phyloP scores from a whole-genome alignment of 2,113 vertebrate genomes.

The Pluvianellus socialis region DNA sequence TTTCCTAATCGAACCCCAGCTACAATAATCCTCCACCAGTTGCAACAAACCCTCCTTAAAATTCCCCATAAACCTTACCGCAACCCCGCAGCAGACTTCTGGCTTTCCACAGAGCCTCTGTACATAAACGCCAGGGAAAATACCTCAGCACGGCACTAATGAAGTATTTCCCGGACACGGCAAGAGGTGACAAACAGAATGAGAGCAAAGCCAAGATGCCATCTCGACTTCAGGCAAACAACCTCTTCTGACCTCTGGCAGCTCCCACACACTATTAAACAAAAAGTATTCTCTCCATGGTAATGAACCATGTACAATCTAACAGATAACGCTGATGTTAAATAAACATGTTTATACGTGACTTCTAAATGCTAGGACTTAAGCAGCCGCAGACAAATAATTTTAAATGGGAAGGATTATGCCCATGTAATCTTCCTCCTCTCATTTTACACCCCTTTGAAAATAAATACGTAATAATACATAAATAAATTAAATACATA shows the following conservation, averaged over 20 bases:
- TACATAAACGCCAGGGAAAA: not conserved
- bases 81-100: not conserved
- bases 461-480: not conserved
- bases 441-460: not conserved
- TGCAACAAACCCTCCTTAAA: not conserved
- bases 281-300: constrained; percentile 55
- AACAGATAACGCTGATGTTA: constrained; percentile 37
- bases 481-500: not conserved
- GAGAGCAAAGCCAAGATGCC: constrained; percentile 55
- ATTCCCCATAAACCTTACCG: not conserved
- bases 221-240: constrained; percentile 50
- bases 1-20: not conserved
- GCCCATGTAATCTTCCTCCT: not conserved
- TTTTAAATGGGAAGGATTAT: constrained; percentile 37
- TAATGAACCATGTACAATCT: constrained; percentile 56
- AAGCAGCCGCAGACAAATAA: constrained; percentile 19
- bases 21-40: not conserved
- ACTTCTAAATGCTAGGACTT: constrained; percentile 2
- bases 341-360: constrained; percentile 49
- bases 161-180: not conserved
- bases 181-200: constrained; percentile 16
- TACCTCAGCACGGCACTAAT: not conserved
- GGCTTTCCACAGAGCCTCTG: not conserved
- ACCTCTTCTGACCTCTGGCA: constrained; percentile 40
- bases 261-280: constrained; percentile 47